Base-by-base conservation (phyloP, 2,113 vertebrate species). In the Arvicanthis niloticus region DNA sequence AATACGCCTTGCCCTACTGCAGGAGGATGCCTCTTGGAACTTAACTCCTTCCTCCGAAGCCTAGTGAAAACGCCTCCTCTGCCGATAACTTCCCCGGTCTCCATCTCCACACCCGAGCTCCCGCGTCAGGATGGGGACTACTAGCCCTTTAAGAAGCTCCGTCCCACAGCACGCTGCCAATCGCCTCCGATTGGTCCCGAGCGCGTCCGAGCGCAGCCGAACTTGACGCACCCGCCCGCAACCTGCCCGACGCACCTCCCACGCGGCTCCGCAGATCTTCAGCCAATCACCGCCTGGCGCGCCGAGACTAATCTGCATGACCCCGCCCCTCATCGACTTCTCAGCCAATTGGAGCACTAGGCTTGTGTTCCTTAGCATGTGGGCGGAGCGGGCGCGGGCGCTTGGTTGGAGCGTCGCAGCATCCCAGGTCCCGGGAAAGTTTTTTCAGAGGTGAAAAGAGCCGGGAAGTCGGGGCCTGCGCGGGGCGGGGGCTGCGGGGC, bases 381-480 rank as follows among this genome's bases (percentile, higher is more conserved):
- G 81, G 72, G 88, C 95, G 93, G 96, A 95, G 95, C 92, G 92
- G 94, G 94, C 95, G 68, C 90, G 12, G 78, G 88, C 85, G 97
- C 97, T 97, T 97, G 98, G 97, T 98, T 97, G 96, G 96, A 96
- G 96, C 82, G 95, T 91, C 95, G 92, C 87, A 67, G 95, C 91
- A 60, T 94, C 87, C 86, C 40, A 81, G 95, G 93, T 95, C 96
- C 97, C 96, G 77, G 97, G 96, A 98, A 98, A 98, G 98, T 98
- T 98, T 98, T 95, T 98, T 91, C 76, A 82, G 95, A 98, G 98
- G 98, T 97, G 96, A 97, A 98, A 97, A 96, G 96, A 93, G 96
- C 60, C 37, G 77, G 24, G 92, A 96, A 95, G 93, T 95, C 68
- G 53, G 92, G 95, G 92, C 42, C 72, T 19, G 76, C 11, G 48